phyloP scores from a whole-genome alignment of 2,113 vertebrate genomes.

The Dryoscopus gambensis region DNA sequence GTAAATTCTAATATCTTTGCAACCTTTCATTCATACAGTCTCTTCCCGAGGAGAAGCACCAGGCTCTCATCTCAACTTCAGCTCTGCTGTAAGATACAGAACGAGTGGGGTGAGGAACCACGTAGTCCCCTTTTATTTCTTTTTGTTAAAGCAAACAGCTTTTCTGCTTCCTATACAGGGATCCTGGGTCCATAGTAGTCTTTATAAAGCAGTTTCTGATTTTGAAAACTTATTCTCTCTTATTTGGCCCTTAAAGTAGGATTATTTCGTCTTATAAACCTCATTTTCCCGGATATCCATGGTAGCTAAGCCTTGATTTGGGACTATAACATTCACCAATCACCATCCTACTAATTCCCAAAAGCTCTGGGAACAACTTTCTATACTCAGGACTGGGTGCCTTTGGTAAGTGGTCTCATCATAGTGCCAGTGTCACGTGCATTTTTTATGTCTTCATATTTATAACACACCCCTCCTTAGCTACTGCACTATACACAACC shows the following conservation, averaged over 20 bases:
- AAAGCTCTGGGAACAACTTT: background rate
- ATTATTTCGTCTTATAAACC: background rate
- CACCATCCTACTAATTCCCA: background rate
- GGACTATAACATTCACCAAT: background rate
- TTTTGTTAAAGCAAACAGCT: background rate
- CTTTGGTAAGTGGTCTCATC: background rate
- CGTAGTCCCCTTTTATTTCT: background rate
- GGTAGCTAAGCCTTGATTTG: background rate
- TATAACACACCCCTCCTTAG: background rate
- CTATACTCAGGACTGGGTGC: background rate
- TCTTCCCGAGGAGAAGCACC: background rate
- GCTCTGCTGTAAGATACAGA: background rate
- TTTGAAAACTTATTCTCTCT: background rate
- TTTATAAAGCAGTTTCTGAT: background rate
- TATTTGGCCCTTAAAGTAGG: background rate
- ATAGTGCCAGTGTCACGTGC: rapidly evolving
- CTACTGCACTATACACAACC: background rate
- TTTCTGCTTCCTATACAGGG: background rate
- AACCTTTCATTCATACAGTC: constrained; percentile 2
- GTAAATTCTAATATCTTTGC: constrained; percentile 36
- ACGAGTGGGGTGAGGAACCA: background rate
- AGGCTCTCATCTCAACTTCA: background rate
- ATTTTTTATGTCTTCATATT: background rate
- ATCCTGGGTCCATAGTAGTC: background rate
- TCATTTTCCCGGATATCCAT: background rate